Evolutionary conservation across 2,797 vertebrate genomes (phyloP), one percentile per base, ranked within the genome.

Genomic region (Gobio occitaniae): DNA sequence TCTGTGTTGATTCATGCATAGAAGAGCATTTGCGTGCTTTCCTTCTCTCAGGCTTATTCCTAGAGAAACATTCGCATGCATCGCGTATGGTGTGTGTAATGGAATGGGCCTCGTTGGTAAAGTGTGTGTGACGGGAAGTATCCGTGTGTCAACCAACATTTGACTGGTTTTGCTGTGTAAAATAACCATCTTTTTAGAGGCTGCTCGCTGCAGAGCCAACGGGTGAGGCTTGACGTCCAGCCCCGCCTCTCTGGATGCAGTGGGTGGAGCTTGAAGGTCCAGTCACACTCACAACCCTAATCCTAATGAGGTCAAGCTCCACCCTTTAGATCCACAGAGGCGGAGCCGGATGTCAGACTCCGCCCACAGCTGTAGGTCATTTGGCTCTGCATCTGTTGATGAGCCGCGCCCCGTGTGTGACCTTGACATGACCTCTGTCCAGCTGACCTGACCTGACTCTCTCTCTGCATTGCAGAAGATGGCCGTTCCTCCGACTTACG

Each of bases 401-500:
- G 70, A 29, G 17, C 1, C 25, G 25, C 25, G 15, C 25, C 25
- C 61, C 2, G 29, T 16, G 21, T 74, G 25, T 25, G 70, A 48
- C 70, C 44, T 72, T 3, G 6, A 25, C 12, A n/a, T 78, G 75
- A 78, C 76, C 76, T 25, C 54, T 15, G 25, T 63, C 61, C 61
- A 15, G 25, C 61, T 61, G 7, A 63, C 38, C 56, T 78, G 41
- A 74, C 44, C 54, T 78, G 41, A 72, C 44, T 0, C 70, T 15
- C 44, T 63, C 36, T 78, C 65, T 56, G 44, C 21, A 12, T 81
- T 63, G 41, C 93, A 97, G 97, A 97, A 93, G 92, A 99, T 99
- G 98, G 96, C 97, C 69, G 95, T 97, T 91, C 98, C 98, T 92
- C 98, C 98, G 87, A 95, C 96, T 50, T 99, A 99, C 16, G 90